Conservation (phyloP, 2,113 vertebrate species). For the Leptocoma aspasia region DNA sequence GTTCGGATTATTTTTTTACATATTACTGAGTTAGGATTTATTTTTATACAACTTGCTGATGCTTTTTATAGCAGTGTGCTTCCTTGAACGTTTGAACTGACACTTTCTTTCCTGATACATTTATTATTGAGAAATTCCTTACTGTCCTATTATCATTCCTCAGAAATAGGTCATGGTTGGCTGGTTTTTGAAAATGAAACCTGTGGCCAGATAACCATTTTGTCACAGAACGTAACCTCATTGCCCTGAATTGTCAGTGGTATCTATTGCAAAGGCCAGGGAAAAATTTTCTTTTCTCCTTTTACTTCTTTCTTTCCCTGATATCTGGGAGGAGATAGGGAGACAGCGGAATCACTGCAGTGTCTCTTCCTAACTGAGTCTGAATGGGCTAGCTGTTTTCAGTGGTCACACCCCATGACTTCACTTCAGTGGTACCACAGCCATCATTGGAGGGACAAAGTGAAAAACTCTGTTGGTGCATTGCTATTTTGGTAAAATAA, state of each 20-base stretch:
- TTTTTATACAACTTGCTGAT: background rate
- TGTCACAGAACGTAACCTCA: background rate
- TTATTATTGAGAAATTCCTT: conserved; percentile 5
- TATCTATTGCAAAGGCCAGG: background rate
- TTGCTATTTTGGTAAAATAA: background rate
- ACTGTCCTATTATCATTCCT: background rate
- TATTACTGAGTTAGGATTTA: background rate
- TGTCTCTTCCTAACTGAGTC: background rate
- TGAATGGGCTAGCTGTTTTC: background rate
- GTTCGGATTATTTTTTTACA: background rate
- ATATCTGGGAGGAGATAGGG: background rate
- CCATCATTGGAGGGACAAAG: background rate
- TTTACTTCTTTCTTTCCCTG: background rate
- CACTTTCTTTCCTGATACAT: background rate
- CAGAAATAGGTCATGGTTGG: background rate
- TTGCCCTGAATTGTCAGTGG: background rate
- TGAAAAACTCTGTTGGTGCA: background rate
- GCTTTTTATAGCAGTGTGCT: background rate
- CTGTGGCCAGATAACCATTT: background rate
- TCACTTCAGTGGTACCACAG: background rate
- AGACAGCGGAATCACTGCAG: background rate
- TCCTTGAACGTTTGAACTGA: background rate
- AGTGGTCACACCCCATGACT: background rate
- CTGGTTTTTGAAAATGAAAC: background rate
- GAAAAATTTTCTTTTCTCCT: background rate